A percentile compares a stretch with the other conserved stretches of the same genome.
Evolutionary conservation across 2,888 invertebrate genomes (phyloP).

Genomic region (Ommatoiulus sabulosus): DNA sequence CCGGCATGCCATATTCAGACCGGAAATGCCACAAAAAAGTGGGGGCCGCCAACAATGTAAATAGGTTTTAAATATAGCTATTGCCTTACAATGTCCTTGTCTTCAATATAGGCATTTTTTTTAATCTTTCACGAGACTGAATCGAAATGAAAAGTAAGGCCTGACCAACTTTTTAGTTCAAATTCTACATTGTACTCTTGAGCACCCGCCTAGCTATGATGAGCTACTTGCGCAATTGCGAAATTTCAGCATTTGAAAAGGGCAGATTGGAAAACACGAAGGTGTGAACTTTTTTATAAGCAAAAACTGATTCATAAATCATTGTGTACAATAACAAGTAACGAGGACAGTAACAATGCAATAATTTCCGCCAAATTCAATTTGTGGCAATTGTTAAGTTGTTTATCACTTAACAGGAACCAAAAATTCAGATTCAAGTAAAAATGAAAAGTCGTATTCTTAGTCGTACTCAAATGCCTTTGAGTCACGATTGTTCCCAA

Average conservation of each 20-base stretch:
- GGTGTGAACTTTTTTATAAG: too few relatives aligned
- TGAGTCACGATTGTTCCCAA: too few relatives aligned
- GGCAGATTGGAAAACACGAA: neutral
- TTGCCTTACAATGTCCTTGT: neutral
- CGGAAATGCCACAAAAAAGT: constrained; percentile 28
- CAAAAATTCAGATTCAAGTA: too few relatives aligned
- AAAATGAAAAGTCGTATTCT: too few relatives aligned
- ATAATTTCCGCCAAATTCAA: too few relatives aligned
- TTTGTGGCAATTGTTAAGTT: too few relatives aligned
- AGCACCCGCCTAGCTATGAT: neutral
- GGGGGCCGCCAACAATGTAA: constrained; percentile 20
- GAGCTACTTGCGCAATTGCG: neutral
- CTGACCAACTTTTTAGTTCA: neutral
- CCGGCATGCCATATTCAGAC: neutral
- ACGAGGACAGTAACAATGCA: too few relatives aligned
- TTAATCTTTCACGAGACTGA: neutral
- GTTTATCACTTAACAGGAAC: too few relatives aligned
- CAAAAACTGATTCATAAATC: too few relatives aligned
- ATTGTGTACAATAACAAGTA: too few relatives aligned
- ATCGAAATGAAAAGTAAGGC: constrained; percentile 9
- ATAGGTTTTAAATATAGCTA: neutral
- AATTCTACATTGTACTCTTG: neutral
- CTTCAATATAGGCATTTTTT: neutral
- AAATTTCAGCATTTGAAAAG: neutral
- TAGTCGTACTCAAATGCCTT: too few relatives aligned